These are phyloP conservation scores for Coptodon rendalli DNA, from an alignment of 2,113 vertebrate species.

Conservation along the genomic window DNA sequence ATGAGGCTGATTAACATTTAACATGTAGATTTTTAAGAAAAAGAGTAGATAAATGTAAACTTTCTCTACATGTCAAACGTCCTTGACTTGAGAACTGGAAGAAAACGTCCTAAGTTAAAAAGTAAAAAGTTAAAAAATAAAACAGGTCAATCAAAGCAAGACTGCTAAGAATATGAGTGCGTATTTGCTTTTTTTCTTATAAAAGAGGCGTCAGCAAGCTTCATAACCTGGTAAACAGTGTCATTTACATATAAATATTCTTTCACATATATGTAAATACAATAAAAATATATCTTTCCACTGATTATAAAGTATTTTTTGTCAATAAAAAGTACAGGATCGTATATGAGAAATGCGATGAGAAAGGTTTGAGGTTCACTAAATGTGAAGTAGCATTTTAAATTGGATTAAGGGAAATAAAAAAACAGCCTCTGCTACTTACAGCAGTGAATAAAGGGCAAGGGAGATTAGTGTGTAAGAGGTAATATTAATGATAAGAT, in stretches of 20 bases:
- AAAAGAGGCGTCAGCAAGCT: not conserved
- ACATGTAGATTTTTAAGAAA: not conserved
- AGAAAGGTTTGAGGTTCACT: not conserved
- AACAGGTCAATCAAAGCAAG: constrained; percentile 19
- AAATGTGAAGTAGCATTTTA: not conserved
- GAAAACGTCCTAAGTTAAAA: constrained; percentile 3
- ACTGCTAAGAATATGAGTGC: constrained; percentile 1
- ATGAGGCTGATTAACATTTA: not conserved
- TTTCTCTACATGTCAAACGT: not conserved
- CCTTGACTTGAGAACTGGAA: not conserved
- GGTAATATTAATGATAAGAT: not conserved
- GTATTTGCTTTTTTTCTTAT: not conserved
- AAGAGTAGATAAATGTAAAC: not conserved
- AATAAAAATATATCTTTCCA: not conserved
- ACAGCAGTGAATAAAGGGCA: not conserved
- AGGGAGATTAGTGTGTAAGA: not conserved
- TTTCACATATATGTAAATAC: not conserved
- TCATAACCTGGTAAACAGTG: constrained; percentile 29
- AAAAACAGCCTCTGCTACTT: not conserved
- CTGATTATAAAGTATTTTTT: not conserved
- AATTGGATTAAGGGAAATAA: not conserved
- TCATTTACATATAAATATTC: not conserved
- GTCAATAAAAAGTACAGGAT: not conserved
- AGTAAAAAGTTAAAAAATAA: constrained; percentile 45
- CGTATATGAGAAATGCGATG: not conserved